Evolutionary conservation across 2,113 vertebrate genomes (phyloP), one percentile per base, ranked within the genome.

Genomic region (Connochaetes taurinus): DNA sequence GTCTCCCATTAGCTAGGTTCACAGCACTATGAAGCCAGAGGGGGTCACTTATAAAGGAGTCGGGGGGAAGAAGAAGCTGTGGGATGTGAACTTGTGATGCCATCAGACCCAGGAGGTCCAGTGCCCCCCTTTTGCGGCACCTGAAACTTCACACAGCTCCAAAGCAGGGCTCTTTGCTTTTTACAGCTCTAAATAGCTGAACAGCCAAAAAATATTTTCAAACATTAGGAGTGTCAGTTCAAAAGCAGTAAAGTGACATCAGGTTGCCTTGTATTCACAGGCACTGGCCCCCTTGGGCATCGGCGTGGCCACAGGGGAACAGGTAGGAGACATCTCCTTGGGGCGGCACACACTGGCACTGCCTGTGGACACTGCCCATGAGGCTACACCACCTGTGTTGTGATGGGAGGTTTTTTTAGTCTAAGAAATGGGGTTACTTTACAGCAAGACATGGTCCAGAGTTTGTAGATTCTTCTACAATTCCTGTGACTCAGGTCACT

Each of bases 221-320:
- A 95, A 95, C 71, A 76, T 64, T 71, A 29, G 45, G n/a, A 76
- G 23, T 45, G 53, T 45, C 82, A 57, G 50, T 67, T 94, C 25
- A 87, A 47, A 87, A 71, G 33, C 62, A 58, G 82, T 43, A 91
- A 94, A 90, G 31, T 96, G 81, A 98, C 85, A 74, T 16, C 13
- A 64, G 87, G 25, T 84, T 90, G 74, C 57, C n/a, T 98, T 97
- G 82, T 91, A 88, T 97, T 98, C 97, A 81, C 92, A 99, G 99
- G 99, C 99, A 29, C 98, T 99, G 98, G 98, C 98, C 85, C 98
- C 98, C 1, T 87, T 99, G 52, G 99, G 99, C 95, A 99, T 99
- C 58, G 98, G 98, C 3, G 99, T 99, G 83, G 99, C 99, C 76
- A 98, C 98, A 21, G 99, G 99, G 97, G 99, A 99, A 89, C 99